Conservation (phyloP, 1,140 invertebrate species). For the Lordiphosa mommai region DNA sequence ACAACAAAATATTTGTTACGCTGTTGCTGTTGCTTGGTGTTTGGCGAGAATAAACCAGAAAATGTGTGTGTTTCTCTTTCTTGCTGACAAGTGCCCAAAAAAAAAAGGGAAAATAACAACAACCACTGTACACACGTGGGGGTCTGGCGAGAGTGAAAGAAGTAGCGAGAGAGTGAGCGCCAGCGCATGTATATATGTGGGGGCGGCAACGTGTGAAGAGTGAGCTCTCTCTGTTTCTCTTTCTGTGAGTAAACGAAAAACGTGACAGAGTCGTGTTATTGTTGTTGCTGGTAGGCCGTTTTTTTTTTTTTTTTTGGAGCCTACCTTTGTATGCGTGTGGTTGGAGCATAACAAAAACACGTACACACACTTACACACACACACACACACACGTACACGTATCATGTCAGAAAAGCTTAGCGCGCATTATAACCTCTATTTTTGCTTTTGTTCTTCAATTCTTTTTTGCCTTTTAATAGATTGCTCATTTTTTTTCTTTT, state of each 20-base stretch:
- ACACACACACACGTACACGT: constrained; percentile 42
- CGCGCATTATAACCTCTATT: constrained; percentile 75
- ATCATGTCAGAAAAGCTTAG: constrained; percentile 70
- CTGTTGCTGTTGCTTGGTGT: too few species aligned
- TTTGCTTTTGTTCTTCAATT: constrained; percentile 47
- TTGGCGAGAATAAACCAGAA: too few species aligned
- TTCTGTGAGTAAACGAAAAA: constrained; percentile 41
- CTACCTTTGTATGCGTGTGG: constrained; percentile 19
- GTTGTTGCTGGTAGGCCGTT: constrained; percentile 39
- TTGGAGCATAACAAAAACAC: constrained; percentile 50
- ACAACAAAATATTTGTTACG: too few species aligned
- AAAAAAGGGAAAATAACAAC: constrained; percentile 17
- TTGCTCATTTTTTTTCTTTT: constrained; percentile 53
- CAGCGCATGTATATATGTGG: constrained; percentile 42
- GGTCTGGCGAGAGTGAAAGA: constrained; percentile 17
- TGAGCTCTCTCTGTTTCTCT: constrained; percentile 9
- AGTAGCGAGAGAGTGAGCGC: constrained; percentile 23
- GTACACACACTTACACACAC: neutral
- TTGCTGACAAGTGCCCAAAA: constrained; percentile 17
- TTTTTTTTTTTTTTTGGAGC: constrained; percentile 13
- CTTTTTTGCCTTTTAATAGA: constrained; percentile 40
- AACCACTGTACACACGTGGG: constrained; percentile 64
- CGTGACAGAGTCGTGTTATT: constrained; percentile 64
- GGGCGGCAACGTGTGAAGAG: constrained; percentile 47
- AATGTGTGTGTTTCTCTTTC: too few species aligned